A percentile compares a stretch with the other conserved stretches of the same genome.
phyloP scores from a whole-genome alignment of 1,140 invertebrate species.

The Gyrodactylus bullatarudis region DNA sequence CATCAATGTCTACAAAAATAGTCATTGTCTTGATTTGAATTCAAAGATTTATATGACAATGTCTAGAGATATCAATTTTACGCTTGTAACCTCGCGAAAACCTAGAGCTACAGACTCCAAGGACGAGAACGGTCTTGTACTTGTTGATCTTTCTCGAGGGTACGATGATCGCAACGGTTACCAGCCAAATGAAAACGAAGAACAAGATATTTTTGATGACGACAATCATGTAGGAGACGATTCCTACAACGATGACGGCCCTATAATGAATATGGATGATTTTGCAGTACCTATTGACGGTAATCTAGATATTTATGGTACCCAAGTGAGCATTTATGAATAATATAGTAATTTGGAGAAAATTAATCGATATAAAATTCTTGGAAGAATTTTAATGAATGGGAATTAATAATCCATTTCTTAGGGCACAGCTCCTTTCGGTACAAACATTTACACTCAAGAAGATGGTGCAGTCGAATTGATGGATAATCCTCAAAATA shows the following conservation, averaged over 20 bases:
- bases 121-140: background rate
- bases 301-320: no score
- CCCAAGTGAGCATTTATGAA: background rate
- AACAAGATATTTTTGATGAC: background rate
- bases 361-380: no score
- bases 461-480: background rate
- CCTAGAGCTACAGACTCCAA: background rate
- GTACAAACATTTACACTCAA: background rate
- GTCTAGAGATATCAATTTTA: background rate
- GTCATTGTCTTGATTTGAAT: background rate
- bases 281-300: background rate
- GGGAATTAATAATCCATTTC: no score
- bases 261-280: background rate
- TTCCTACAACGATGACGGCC: background rate
- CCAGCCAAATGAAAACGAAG: background rate
- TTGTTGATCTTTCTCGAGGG: background rate
- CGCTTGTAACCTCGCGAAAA: background rate
- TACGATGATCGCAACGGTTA: background rate
- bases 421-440: background rate
- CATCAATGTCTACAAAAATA: background rate
- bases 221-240: background rate
- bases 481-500: background rate
- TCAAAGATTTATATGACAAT: background rate
- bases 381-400: no score
- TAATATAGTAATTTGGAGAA: no score